phyloP scores from a whole-genome alignment of 2,888 invertebrate species.

The Cecidostiba fungosa region DNA sequence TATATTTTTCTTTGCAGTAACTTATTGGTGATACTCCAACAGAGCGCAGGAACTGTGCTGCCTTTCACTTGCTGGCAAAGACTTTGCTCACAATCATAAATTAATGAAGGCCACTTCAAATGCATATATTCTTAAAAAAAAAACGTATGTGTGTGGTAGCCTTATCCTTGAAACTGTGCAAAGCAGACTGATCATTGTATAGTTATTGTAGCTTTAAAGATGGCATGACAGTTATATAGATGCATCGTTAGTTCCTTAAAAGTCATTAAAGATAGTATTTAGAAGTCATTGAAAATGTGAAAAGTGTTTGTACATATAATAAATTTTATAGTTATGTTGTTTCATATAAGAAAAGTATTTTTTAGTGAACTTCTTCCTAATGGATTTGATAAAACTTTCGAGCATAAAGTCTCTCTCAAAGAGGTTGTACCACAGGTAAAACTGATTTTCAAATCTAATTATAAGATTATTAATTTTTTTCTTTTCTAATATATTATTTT shows the following conservation, averaged over 20 bases:
- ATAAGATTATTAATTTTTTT: slow-evolving; percentile 20
- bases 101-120: slow-evolving; percentile 53
- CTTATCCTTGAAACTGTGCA: slow-evolving; percentile 46
- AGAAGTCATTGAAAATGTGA: slow-evolving; percentile 49
- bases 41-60: slow-evolving; percentile 27
- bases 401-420: slow-evolving; percentile 61
- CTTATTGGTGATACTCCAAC: slow-evolving; percentile 31
- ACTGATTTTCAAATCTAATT: background rate
- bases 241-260: slow-evolving; percentile 23
- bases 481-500: background rate
- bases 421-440: slow-evolving; percentile 69
- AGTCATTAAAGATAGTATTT: background rate
- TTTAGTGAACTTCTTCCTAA: slow-evolving; percentile 67
- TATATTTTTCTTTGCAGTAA: slow-evolving; percentile 53
- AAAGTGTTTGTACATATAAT: slow-evolving; percentile 43
- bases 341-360: slow-evolving; percentile 66
- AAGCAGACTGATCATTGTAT: slow-evolving; percentile 28
- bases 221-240: background rate
- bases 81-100: slow-evolving; percentile 31
- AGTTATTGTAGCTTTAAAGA: slow-evolving; percentile 32
- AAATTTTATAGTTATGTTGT: slow-evolving; percentile 62
- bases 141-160: slow-evolving; percentile 10
- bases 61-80: slow-evolving; percentile 44
- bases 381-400: slow-evolving; percentile 62
- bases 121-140: slow-evolving; percentile 48